Conservation (phyloP, 2,113 vertebrate species). For the Engystomops pustulosus region DNA sequence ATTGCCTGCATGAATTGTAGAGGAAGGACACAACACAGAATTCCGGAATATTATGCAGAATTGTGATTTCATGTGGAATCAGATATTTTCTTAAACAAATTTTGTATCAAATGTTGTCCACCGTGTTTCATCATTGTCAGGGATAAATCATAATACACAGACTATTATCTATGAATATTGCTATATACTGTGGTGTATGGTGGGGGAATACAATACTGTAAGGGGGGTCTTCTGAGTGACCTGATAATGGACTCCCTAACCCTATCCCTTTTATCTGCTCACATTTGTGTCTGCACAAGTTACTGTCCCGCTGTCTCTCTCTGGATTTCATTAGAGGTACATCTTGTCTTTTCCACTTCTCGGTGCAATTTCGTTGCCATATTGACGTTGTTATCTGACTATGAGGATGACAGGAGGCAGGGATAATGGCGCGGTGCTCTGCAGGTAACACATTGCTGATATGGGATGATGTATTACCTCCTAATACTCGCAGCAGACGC, state of each 20-base stretch:
- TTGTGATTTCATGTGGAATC: too few species aligned
- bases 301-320: slow-evolving; percentile 21
- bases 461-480: not conserved
- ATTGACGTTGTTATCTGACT: not conserved
- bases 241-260: slow-evolving; percentile 10
- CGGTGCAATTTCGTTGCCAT: not conserved
- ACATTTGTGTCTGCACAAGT: not conserved
- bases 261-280: slow-evolving; percentile 15
- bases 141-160: too few species aligned
- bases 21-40: too few species aligned
- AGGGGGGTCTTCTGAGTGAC: slow-evolving; percentile 13
- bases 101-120: too few species aligned
- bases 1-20: too few species aligned
- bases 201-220: slow-evolving; percentile 2
- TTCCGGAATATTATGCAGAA: too few species aligned
- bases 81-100: too few species aligned
- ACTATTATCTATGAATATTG: too few species aligned
- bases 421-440: not conserved
- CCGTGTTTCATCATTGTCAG: too few species aligned
- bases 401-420: not conserved
- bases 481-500: not conserved
- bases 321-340: slow-evolving; percentile 25
- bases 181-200: not conserved
- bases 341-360: not conserved
- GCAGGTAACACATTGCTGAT: not conserved